A percentile compares a stretch with the other conserved stretches of the same genome.
Evolutionary conservation across 1,140 invertebrate genomes (phyloP).

Genomic region (Zaprionus davidi): DNA sequence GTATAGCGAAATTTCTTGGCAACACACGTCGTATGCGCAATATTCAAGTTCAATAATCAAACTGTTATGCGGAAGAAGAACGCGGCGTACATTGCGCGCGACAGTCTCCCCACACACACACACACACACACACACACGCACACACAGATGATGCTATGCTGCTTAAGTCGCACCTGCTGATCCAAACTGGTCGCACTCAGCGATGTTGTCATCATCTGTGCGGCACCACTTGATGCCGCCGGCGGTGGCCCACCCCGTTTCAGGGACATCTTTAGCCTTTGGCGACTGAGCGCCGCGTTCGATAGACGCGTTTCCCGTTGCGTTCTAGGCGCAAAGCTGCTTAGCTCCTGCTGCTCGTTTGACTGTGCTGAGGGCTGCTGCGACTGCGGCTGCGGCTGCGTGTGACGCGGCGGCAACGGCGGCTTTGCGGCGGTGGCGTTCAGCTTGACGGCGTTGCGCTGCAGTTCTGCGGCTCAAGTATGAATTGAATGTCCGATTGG

Average conservation of each 20-base stretch:
- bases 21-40: constrained; percentile 62
- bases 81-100: constrained; percentile 3
- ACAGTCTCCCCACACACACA: background rate
- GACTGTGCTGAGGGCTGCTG: constrained; percentile 45
- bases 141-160: background rate
- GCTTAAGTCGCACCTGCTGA: constrained; percentile 59
- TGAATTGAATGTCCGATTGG: background rate
- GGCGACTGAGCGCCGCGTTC: constrained; percentile 64
- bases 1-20: constrained; percentile 45
- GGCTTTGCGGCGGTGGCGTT: constrained; percentile 70
- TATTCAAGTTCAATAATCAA: constrained; percentile 59
- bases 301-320: constrained; percentile 60
- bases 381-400: constrained; percentile 36
- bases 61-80: constrained; percentile 45
- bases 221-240: constrained; percentile 62
- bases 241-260: constrained; percentile 75
- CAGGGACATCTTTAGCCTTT: constrained; percentile 77
- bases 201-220: constrained; percentile 63
- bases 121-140: constrained; percentile 1
- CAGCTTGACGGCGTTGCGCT: constrained; percentile 72
- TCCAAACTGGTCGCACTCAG: constrained; percentile 54
- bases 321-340: constrained; percentile 41
- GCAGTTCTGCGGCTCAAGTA: constrained; percentile 18
- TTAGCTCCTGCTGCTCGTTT: constrained; percentile 49
- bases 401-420: constrained; percentile 71